Conservation (phyloP, 1,140 invertebrate species). For the Sipha flava region DNA sequence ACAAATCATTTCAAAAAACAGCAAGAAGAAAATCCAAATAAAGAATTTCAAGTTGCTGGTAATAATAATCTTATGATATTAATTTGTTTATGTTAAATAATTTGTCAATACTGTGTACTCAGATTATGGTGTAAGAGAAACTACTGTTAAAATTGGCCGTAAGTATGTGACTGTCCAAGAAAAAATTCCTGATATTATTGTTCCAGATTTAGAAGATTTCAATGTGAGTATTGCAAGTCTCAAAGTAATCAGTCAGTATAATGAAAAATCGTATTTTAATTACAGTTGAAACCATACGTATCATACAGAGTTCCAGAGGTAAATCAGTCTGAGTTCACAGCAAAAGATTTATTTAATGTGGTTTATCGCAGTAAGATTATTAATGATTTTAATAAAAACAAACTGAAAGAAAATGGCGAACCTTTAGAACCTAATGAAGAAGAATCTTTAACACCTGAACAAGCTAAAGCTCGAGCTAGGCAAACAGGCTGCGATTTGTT, state of each 20-base stretch:
- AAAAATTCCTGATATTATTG: slow-evolving; percentile 84
- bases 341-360: slow-evolving; percentile 45
- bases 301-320: slow-evolving; percentile 51
- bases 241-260: neutral
- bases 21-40: slow-evolving; percentile 50
- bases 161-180: slow-evolving; percentile 65
- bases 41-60: slow-evolving; percentile 55
- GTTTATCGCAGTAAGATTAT: slow-evolving; percentile 74
- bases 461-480: slow-evolving; percentile 58
- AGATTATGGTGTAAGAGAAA: slow-evolving; percentile 58
- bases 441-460: slow-evolving; percentile 60
- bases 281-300: slow-evolving; percentile 35
- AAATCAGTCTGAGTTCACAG: slow-evolving; percentile 52
- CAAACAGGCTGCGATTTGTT: slow-evolving; percentile 74
- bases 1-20: slow-evolving; percentile 55
- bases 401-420: slow-evolving; percentile 59
- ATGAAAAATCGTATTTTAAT: neutral
- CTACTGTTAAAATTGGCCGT: slow-evolving; percentile 49
- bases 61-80: slow-evolving; percentile 38
- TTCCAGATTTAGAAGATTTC: slow-evolving; percentile 74
- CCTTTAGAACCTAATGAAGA: slow-evolving; percentile 61
- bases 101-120: neutral
- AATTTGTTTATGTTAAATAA: neutral
- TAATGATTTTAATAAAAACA: slow-evolving; percentile 63
- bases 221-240: too few relatives aligned